These are phyloP conservation scores for Tachysurus vachellii DNA, from an alignment of 2,113 vertebrate genomes.

Conservation along the genomic window DNA sequence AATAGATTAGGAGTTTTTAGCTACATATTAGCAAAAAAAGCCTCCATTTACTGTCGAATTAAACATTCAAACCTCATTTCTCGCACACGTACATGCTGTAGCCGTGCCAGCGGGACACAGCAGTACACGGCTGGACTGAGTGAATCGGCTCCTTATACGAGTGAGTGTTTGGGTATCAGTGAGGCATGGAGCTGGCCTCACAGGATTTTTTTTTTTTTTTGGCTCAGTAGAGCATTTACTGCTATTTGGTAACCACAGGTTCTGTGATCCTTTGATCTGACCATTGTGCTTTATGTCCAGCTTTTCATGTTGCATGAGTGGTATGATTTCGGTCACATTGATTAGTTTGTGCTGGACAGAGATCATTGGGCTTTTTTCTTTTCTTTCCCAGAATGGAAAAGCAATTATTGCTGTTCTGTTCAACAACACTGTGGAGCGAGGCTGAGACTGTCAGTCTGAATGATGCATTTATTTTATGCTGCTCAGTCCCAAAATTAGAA, in stretches of 20 bases:
- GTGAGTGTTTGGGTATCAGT: conserved; percentile 27
- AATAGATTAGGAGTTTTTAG: conserved; percentile 76
- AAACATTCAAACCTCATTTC: conserved; percentile 70
- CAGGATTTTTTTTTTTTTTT: conserved; percentile 31
- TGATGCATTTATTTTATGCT: not conserved
- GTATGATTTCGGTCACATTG: not conserved
- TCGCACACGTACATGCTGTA: conserved; percentile 49
- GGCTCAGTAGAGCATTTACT: not conserved
- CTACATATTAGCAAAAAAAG: conserved; percentile 63
- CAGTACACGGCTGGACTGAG: conserved; percentile 43
- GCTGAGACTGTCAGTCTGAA: not conserved
- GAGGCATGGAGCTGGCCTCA: conserved; percentile 15
- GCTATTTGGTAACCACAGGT: conserved; percentile 17
- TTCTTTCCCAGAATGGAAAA: not conserved
- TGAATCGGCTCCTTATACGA: conserved; percentile 41
- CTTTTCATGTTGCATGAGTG: conserved; percentile 15
- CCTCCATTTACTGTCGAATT: conserved; percentile 69
- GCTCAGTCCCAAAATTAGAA: not conserved
- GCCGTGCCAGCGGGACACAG: conserved; percentile 23
- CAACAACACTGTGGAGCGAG: not conserved
- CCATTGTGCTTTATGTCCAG: not conserved
- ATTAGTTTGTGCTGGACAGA: conserved; percentile 12
- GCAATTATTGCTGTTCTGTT: not conserved
- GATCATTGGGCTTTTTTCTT: conserved; percentile 2
- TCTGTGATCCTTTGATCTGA: conserved; percentile 31